phyloP scores from a whole-genome alignment of 2,888 invertebrate species.

The Troilus luridus region DNA sequence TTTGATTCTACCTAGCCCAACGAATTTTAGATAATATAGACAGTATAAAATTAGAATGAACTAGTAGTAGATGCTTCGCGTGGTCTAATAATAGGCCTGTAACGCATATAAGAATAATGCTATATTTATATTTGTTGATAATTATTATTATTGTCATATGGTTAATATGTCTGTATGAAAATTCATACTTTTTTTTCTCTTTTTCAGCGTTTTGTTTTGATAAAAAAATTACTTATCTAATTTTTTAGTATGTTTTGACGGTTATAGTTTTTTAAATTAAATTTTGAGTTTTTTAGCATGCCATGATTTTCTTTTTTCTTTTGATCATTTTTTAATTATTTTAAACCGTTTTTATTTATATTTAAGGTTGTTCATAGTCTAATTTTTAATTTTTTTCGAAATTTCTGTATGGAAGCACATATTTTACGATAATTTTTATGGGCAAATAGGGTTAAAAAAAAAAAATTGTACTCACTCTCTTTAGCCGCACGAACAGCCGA shows the following conservation, averaged over 20 bases:
- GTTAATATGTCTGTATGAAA: no score
- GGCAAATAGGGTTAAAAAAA: background rate
- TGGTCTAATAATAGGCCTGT: no score
- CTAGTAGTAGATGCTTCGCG: no score
- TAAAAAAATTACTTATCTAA: background rate
- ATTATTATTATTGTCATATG: no score
- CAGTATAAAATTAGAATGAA: no score
- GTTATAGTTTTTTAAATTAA: background rate
- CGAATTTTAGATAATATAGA: no score
- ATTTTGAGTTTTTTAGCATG: background rate
- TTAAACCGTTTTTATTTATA: background rate
- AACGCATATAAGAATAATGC: no score
- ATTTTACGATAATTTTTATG: background rate
- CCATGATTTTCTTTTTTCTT: background rate
- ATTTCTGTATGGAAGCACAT: no score
- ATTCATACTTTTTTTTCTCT: no score
- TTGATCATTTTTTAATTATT: background rate
- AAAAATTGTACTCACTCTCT: slow-evolving; percentile 32
- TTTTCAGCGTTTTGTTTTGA: background rate
- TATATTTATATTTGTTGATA: no score
- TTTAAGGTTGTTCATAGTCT: background rate
- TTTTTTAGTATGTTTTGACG: background rate
- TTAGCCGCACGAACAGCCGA: background rate
- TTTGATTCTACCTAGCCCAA: no score
- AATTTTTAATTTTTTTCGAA: background rate